Conservation (phyloP, 1,140 invertebrate genomes). For the Neelides sp. region DNA sequence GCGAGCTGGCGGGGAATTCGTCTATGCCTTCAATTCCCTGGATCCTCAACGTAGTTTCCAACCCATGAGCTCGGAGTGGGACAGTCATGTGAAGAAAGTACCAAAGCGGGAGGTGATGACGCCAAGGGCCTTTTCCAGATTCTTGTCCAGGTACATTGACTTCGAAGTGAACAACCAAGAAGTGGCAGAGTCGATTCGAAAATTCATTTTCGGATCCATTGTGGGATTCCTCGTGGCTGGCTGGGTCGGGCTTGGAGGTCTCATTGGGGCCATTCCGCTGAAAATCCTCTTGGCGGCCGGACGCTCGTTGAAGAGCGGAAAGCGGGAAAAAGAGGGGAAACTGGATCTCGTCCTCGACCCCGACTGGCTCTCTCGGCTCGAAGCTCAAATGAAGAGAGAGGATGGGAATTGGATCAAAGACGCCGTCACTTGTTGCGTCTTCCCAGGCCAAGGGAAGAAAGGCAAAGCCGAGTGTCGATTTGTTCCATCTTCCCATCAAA, state of each 20-base stretch:
- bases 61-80: slow-evolving; percentile 25
- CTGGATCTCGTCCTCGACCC: slow-evolving; percentile 21
- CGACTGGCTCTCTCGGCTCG: slow-evolving; percentile 22
- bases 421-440: slow-evolving; percentile 23
- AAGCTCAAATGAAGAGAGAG: slow-evolving; percentile 15
- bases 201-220: slow-evolving; percentile 10
- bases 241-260: slow-evolving; percentile 22
- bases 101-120: neutral
- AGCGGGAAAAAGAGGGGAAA: slow-evolving; percentile 13
- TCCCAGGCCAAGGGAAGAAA: slow-evolving; percentile 16
- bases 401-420: slow-evolving; percentile 14
- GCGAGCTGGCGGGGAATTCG: neutral
- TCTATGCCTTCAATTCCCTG: slow-evolving; percentile 1
- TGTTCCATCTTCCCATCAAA: slow-evolving; percentile 10
- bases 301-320: neutral
- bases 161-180: slow-evolving; percentile 30
- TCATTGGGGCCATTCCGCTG: slow-evolving; percentile 15
- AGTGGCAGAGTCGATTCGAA: slow-evolving; percentile 16
- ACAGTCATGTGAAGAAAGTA: slow-evolving; percentile 8
- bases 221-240: slow-evolving; percentile 14
- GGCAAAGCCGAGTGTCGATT: slow-evolving; percentile 24
- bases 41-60: slow-evolving; percentile 18
- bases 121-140: slow-evolving; percentile 15
- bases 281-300: slow-evolving; percentile 2
- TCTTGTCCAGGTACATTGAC: slow-evolving; percentile 19